These are phyloP conservation scores for Sialia sialis DNA, from an alignment of 2,113 vertebrate species.

Conservation along the genomic window DNA sequence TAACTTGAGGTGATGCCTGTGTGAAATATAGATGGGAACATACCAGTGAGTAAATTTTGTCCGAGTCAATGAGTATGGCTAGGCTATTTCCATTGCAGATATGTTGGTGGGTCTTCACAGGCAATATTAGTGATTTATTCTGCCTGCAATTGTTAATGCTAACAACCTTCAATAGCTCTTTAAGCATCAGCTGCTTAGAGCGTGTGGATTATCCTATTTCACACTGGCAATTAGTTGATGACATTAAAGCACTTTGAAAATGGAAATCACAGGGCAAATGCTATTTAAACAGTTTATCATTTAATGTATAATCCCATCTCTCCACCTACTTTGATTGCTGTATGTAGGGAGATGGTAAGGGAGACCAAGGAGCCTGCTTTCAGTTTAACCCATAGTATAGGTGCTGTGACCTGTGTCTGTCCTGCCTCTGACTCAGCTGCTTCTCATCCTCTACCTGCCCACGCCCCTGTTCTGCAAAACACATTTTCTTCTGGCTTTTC, in stretches of 20 bases:
- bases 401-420: neutral
- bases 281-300: constrained; percentile 12
- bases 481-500: neutral
- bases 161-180: neutral
- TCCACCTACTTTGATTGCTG: neutral
- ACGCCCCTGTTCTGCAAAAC: rapidly evolving
- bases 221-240: neutral
- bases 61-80: neutral
- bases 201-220: neutral
- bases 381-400: neutral
- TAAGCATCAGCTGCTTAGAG: neutral
- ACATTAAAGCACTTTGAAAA: constrained; percentile 7
- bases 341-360: neutral
- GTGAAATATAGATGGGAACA: neutral
- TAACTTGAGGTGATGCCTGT: neutral
- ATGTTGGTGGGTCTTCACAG: neutral
- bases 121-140: neutral
- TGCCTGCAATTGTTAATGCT: neutral
- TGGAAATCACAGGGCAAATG: neutral
- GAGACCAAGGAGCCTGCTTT: neutral
- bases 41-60: neutral
- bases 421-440: neutral
- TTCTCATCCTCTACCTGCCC: neutral
- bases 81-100: neutral
- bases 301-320: neutral